Percentiles rank a stretch among this genome's conserved stretches.
Evolutionary conservation across 2,888 invertebrate genomes (phyloP).

Genomic region (Villa cingulata): DNA sequence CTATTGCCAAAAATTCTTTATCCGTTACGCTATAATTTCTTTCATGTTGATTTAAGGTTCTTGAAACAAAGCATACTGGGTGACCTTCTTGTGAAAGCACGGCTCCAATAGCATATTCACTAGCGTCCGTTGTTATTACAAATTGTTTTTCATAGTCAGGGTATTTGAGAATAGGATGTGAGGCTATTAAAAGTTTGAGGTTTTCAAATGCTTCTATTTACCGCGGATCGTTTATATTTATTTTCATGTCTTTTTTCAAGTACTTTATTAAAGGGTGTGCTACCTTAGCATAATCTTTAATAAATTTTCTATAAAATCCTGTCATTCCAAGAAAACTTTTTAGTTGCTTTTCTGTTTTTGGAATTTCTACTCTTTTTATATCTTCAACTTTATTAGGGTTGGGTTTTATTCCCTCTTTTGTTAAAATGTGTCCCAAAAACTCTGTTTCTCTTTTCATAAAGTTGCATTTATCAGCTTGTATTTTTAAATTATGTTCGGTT

Average conservation of each 20-base stretch:
- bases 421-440: too few relatives aligned
- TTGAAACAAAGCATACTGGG: not conserved
- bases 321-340: not conserved
- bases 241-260: not conserved
- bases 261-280: not conserved
- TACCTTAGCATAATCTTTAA: constrained; percentile 7
- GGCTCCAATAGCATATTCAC: constrained; percentile 6
- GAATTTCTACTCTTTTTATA: too few relatives aligned
- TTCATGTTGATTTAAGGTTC: not conserved
- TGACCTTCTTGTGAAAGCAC: constrained; percentile 8
- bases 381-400: too few relatives aligned
- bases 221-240: not conserved
- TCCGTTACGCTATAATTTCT: not conserved
- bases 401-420: too few relatives aligned
- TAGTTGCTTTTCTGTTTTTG: too few relatives aligned
- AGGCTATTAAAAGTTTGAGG: not conserved
- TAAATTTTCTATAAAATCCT: constrained; percentile 8
- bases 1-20: not conserved
- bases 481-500: too few relatives aligned
- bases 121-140: constrained; percentile 5
- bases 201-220: constrained; percentile 11
- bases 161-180: constrained; percentile 2
- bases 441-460: too few relatives aligned
- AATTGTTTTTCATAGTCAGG: constrained; percentile 5
- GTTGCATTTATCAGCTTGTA: too few relatives aligned